These are phyloP conservation scores for Thomomys bottae DNA, from an alignment of 2,113 vertebrate species.

Conservation along the genomic window DNA sequence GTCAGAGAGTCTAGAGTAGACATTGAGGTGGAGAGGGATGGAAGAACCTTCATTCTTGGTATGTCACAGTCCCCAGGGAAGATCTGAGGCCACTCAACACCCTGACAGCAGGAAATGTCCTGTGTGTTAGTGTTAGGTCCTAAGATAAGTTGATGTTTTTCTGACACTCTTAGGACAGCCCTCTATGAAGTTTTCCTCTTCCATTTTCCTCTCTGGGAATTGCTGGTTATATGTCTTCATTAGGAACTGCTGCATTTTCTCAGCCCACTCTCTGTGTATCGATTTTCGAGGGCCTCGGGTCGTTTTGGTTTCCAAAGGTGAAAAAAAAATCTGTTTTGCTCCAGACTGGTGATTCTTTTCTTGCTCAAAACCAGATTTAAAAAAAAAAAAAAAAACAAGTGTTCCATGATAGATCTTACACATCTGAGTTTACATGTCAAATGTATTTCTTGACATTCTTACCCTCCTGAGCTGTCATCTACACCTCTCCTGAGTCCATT, in stretches of 20 bases:
- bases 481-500: background rate
- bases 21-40: background rate
- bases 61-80: accelerated
- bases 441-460: no score
- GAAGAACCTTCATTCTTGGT: background rate
- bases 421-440: background rate
- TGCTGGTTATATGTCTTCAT: background rate
- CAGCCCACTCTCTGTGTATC: background rate
- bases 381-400: background rate
- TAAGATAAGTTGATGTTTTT: background rate
- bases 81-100: no score
- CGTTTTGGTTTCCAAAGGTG: constrained; percentile 7
- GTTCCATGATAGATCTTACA: background rate
- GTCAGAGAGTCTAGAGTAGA: background rate
- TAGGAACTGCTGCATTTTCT: background rate
- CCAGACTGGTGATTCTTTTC: background rate
- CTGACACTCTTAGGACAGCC: background rate
- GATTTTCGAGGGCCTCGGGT: background rate
- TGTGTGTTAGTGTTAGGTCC: background rate
- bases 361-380: background rate
- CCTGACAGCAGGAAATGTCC: background rate
- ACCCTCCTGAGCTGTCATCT: background rate
- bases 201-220: background rate
- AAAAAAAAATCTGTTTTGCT: background rate
- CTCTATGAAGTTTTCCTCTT: background rate